Evolutionary conservation across 1,140 invertebrate species (phyloP).

Genomic region (Eurosta solidaginis): DNA sequence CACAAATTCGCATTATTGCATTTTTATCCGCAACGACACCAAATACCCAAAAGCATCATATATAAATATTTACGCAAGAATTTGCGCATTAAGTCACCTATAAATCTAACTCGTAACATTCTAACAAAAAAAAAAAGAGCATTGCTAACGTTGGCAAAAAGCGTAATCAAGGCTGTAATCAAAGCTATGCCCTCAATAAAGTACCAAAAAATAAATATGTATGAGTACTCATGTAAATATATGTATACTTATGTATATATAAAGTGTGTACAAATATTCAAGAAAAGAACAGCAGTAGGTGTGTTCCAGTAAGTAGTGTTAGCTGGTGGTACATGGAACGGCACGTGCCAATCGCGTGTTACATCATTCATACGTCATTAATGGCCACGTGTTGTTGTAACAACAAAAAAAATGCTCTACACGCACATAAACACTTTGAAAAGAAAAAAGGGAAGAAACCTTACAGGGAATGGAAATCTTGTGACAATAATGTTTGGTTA

Average conservation of each 20-base stretch:
- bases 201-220: too few species aligned
- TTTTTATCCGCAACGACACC: slow-evolving; percentile 36
- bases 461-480: too few species aligned
- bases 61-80: not conserved
- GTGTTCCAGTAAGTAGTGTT: slow-evolving; percentile 44
- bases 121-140: not conserved
- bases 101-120: not conserved
- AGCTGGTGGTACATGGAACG: slow-evolving; percentile 19
- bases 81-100: not conserved
- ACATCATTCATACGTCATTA: slow-evolving; percentile 61
- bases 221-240: too few species aligned
- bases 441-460: too few species aligned
- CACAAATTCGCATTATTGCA: not conserved
- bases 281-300: slow-evolving; percentile 36
- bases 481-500: too few species aligned
- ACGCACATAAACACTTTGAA: not conserved
- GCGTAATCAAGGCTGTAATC: not conserved
- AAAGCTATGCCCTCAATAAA: too few species aligned
- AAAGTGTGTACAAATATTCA: slow-evolving; percentile 32
- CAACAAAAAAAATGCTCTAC: not conserved
- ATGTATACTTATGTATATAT: too few species aligned
- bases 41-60: not conserved
- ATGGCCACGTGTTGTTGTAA: slow-evolving; percentile 52
- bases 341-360: slow-evolving; percentile 55
- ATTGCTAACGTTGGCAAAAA: not conserved